phyloP scores from a whole-genome alignment of 2,113 vertebrate species.

The Prunella himalayana region DNA sequence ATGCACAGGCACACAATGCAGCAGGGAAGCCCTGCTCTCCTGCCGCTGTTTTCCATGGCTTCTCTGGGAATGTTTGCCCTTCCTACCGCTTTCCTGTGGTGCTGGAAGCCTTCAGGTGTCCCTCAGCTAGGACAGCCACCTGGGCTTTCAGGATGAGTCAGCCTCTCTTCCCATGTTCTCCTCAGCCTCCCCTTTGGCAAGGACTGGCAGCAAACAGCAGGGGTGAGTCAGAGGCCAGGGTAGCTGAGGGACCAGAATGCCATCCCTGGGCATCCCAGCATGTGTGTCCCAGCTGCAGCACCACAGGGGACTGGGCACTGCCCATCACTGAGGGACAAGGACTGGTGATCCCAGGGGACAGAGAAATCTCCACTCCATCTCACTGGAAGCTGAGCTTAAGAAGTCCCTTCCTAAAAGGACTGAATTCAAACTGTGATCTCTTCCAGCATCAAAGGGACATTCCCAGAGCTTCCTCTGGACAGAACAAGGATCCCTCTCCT shows the following conservation, averaged over 20 bases:
- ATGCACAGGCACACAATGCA: constrained; percentile 42
- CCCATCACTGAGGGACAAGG: neutral
- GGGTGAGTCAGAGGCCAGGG: constrained; percentile 18
- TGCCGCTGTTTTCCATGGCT: neutral
- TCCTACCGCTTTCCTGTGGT: constrained; percentile 33
- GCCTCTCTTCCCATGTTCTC: neutral
- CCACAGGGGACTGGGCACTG: neutral
- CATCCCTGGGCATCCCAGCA: neutral
- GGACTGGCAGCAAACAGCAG: constrained; percentile 9
- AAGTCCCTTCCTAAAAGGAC: neutral
- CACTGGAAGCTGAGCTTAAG: neutral
- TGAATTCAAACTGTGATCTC: neutral
- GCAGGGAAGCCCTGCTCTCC: constrained; percentile 60
- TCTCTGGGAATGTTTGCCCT: constrained; percentile 18
- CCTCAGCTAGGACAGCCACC: constrained; percentile 37
- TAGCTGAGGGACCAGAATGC: neutral
- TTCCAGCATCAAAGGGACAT: neutral
- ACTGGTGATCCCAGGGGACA: neutral
- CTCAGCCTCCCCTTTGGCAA: constrained; percentile 6
- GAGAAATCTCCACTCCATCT: neutral
- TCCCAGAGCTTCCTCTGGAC: neutral
- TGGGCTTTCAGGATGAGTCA: constrained; percentile 60
- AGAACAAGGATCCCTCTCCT: neutral
- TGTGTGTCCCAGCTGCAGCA: neutral
- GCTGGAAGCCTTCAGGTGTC: constrained; percentile 46